Percentiles rank a stretch among this genome's conserved stretches.
phyloP scores from a whole-genome alignment of 1,140 invertebrate genomes.

The Drosophila pandora region DNA sequence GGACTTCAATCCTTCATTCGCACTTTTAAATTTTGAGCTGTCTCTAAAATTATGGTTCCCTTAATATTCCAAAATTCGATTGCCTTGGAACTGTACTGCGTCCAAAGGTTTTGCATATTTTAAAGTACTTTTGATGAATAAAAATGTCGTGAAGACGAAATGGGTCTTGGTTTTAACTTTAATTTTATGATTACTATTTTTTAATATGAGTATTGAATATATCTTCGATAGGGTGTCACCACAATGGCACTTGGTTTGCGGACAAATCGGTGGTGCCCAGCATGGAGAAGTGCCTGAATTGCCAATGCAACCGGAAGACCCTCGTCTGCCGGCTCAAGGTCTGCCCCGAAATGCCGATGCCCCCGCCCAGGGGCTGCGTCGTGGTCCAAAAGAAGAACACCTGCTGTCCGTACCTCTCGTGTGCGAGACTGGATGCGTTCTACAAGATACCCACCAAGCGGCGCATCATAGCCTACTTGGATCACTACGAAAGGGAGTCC shows the following conservation, averaged over 20 bases:
- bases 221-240: constrained; percentile 86
- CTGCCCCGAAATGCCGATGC: constrained; percentile 89
- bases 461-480: constrained; percentile 80
- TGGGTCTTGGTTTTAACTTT: no score
- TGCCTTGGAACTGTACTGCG: no score
- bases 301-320: constrained; percentile 89
- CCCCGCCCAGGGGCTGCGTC: constrained; percentile 89
- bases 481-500: constrained; percentile 81
- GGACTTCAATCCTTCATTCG: background rate
- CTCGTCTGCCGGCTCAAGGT: constrained; percentile 90
- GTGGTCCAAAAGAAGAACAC: constrained; percentile 87
- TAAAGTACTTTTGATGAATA: background rate
- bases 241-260: constrained; percentile 87
- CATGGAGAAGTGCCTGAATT: constrained; percentile 90
- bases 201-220: background rate
- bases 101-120: background rate
- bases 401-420: constrained; percentile 91
- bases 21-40: background rate
- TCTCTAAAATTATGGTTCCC: background rate
- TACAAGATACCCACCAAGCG: constrained; percentile 80
- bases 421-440: constrained; percentile 86
- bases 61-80: background rate
- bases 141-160: background rate
- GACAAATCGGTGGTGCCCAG: constrained; percentile 87
- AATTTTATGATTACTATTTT: background rate